Evolutionary conservation across 2,113 vertebrate genomes (phyloP).

Genomic region (Lasiurus borealis): DNA sequence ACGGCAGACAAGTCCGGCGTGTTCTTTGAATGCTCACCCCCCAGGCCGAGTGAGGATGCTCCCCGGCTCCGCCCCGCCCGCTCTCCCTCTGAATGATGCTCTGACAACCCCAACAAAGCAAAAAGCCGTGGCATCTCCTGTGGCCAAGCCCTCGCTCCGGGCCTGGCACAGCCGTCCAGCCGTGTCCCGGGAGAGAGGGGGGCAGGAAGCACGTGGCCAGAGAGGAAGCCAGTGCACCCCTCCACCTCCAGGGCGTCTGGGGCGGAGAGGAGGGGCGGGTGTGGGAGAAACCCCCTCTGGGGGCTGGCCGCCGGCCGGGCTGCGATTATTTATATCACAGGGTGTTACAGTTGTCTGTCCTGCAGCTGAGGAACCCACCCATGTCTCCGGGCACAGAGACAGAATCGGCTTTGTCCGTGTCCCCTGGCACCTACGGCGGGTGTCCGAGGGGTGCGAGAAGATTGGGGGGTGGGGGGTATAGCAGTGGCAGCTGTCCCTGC

Average conservation of each 20-base stretch:
- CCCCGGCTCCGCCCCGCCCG: not conserved
- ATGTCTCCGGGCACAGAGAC: constrained; percentile 66
- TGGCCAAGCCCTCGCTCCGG: not conserved
- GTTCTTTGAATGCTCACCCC: not conserved
- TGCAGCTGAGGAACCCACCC: constrained; percentile 74
- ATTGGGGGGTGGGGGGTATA: not conserved
- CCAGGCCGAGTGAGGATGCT: not conserved
- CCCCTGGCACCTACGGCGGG: constrained; percentile 71
- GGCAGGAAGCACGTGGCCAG: constrained; percentile 68
- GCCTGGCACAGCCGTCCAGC: not conserved
- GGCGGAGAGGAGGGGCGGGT: not conserved
- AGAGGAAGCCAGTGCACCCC: constrained; percentile 73
- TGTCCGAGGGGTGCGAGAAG: constrained; percentile 31
- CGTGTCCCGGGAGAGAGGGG: constrained; percentile 42
- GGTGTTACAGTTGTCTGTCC: constrained; percentile 77
- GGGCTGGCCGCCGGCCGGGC: constrained; percentile 51
- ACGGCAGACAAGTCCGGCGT: not conserved
- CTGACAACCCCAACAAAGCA: constrained; percentile 13
- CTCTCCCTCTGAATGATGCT: not conserved
- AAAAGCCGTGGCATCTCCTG: not conserved
- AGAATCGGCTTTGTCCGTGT: constrained; percentile 83
- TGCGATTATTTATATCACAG: constrained; percentile 82
- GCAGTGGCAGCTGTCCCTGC: not conserved
- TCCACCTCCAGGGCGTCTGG: constrained; percentile 47
- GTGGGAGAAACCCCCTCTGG: constrained; percentile 77